phyloP scores from a whole-genome alignment of 2,797 vertebrate genomes.

The Cossypha caffra region DNA sequence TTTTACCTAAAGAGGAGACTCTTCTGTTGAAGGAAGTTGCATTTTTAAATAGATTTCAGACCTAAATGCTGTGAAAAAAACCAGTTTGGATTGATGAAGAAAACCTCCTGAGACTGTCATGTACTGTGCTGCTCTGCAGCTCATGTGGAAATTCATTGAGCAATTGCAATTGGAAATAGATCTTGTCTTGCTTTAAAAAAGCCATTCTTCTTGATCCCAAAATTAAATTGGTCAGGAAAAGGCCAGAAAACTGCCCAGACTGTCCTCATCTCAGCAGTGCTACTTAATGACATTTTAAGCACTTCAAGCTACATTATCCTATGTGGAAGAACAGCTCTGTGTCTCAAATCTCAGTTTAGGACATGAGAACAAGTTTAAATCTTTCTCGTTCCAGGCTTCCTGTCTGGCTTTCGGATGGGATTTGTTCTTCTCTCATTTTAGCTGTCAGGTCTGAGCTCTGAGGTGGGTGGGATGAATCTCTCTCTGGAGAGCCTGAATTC shows the following conservation, averaged over 20 bases:
- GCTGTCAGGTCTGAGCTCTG: conserved; percentile 28
- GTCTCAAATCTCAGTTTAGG: conserved; percentile 39
- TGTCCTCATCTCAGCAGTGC: conserved; percentile 29
- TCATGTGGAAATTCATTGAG: neutral
- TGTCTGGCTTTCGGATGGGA: neutral
- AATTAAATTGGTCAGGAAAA: conserved; percentile 31
- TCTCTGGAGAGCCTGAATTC: conserved; percentile 18
- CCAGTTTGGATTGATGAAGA: neutral
- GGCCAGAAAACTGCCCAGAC: neutral
- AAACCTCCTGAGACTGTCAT: neutral
- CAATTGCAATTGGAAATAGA: conserved; percentile 9
- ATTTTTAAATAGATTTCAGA: neutral
- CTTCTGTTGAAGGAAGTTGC: neutral
- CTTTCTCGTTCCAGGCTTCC: conserved; percentile 22
- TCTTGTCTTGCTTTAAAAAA: conserved; percentile 24
- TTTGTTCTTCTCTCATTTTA: conserved; percentile 18
- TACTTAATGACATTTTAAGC: conserved; percentile 52
- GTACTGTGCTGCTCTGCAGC: neutral
- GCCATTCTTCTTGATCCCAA: conserved; percentile 26
- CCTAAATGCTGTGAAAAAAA: neutral
- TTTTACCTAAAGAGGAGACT: neutral
- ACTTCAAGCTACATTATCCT: conserved; percentile 28
- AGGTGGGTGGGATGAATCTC: conserved; percentile 57
- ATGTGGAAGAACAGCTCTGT: conserved; percentile 14
- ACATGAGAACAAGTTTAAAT: conserved; percentile 39